phyloP scores from a whole-genome alignment of 1,140 invertebrate genomes.

The Harpegnathos saltator region DNA sequence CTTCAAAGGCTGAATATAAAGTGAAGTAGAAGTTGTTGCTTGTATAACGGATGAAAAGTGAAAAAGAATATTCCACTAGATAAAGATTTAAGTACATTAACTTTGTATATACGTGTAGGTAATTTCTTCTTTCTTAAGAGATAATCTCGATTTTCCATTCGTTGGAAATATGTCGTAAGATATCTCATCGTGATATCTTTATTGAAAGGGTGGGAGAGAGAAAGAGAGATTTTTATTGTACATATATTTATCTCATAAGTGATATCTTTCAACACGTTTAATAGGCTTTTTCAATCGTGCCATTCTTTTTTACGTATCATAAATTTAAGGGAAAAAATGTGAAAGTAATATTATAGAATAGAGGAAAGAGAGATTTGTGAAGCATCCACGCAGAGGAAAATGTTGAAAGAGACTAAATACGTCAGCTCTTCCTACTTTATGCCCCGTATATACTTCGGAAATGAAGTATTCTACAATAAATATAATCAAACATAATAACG shows the following conservation, averaged over 20 bases:
- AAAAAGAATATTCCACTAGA: neutral
- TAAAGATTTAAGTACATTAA: slow-evolving; percentile 3
- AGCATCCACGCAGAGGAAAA: too few species aligned
- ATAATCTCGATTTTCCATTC: neutral
- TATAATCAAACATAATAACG: neutral
- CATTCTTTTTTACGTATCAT: too few species aligned
- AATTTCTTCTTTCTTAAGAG: neutral
- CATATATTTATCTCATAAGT: neutral
- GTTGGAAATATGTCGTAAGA: neutral
- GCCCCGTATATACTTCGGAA: neutral
- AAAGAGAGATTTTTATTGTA: neutral
- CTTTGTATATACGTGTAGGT: neutral
- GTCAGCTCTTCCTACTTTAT: neutral
- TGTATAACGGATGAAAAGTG: neutral
- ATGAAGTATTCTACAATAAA: neutral
- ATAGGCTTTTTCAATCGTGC: neutral
- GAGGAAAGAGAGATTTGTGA: too few species aligned
- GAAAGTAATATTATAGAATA: too few species aligned
- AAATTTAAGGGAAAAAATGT: too few species aligned
- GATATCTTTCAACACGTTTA: neutral
- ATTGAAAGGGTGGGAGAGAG: too few species aligned
- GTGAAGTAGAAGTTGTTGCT: neutral
- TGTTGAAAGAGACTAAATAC: too few species aligned
- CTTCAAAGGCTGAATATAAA: neutral
- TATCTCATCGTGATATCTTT: neutral